These are phyloP conservation scores for Anoplolepis gracilipes DNA, from an alignment of 1,140 invertebrate genomes.

Conservation along the genomic window DNA sequence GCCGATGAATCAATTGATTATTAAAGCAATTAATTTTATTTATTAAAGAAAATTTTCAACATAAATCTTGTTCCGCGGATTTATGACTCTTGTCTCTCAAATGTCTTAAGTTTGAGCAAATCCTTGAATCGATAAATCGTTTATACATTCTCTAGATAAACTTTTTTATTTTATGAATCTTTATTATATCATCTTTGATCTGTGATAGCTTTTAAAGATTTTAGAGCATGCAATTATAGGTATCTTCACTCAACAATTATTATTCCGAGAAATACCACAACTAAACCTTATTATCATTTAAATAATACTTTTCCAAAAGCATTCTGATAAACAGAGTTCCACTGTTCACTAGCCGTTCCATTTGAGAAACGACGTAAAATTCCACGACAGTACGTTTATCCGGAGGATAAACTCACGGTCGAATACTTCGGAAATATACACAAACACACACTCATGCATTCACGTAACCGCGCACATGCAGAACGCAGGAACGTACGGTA, in stretches of 20 bases:
- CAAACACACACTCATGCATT: not conserved
- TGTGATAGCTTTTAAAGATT: not conserved
- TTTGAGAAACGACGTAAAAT: not conserved
- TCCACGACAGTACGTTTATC: not conserved
- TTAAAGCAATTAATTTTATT: too few species aligned
- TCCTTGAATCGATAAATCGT: not conserved
- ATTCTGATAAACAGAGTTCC: not conserved
- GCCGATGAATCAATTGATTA: not conserved
- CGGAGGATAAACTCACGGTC: conserved; percentile 3
- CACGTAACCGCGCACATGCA: conserved; percentile 26
- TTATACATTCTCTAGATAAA: not conserved
- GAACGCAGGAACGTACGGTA: conserved; percentile 55
- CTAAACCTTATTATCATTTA: not conserved
- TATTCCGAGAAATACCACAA: not conserved
- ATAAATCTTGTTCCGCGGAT: not conserved
- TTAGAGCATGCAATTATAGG: not conserved
- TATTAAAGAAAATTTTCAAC: not conserved
- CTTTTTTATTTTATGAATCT: not conserved
- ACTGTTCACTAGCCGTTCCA: not conserved
- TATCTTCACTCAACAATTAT: conserved; percentile 4
- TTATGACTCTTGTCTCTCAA: not conserved
- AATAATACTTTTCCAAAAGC: not conserved
- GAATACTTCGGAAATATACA: conserved; percentile 4
- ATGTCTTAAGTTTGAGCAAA: not conserved
- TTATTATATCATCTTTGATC: not conserved